Evolutionary conservation across 1,140 invertebrate species (phyloP), one percentile per base, ranked within the genome.

Genomic region (Tenebrio molitor): DNA sequence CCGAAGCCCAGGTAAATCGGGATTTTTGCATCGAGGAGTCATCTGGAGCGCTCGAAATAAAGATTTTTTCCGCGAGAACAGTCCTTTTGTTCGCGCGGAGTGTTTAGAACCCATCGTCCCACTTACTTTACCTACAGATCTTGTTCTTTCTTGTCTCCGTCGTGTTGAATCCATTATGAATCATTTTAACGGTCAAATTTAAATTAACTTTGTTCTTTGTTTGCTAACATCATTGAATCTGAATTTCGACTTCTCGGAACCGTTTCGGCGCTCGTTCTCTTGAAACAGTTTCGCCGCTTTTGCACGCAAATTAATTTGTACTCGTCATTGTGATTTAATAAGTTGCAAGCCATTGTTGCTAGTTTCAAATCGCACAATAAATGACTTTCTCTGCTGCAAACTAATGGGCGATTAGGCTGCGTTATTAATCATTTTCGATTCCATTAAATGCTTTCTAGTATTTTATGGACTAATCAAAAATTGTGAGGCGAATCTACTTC

Each of bases 131-230:
- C 17, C 46, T 7, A 10, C 46, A 23, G 46, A 58, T 58, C 23
- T 58, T 58, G 50, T 58, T 58, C 50, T 58, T 58, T 58, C 50
- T 58, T 34, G 50, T 50, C 50, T 58, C 50, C 50, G 21, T 58
- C 29, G 50, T 58, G 50, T 58, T 14, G 50, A 58, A 29, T 58
- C 50, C 50, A 58, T 25, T 58, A 58, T 58, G 50, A 58, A 29
- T 58, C 50, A 58, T 10, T 58, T 58, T 58, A 58, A 58, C 50
- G 50, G 50, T 58, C 50, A 58, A 33, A 58, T 58, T 58, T 58
- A 58, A 58, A 58, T 58, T 16, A 25, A 58, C 50, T 58, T 58
- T 58, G 50, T 58, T 58, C 50, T 58, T 58, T 58, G 50, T 58
- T 58, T 58, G 50, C 50, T 23, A 58, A 58, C 25, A 58, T 58